Conservation (phyloP, 2,113 vertebrate genomes). For the Emydura subglobosa region DNA sequence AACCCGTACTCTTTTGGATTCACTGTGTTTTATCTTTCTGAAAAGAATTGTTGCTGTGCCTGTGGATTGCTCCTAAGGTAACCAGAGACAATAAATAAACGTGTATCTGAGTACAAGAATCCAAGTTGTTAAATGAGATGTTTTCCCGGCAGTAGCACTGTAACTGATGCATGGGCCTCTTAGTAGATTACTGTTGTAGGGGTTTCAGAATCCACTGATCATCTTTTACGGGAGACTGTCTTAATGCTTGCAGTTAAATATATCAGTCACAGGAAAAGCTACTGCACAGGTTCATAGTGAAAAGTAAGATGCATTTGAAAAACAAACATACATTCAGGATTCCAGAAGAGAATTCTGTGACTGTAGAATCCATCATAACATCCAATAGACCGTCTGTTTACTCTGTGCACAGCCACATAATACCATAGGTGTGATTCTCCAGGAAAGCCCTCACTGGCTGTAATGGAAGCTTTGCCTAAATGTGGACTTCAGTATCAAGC, state of each 20-base stretch:
- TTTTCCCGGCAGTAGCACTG: not conserved
- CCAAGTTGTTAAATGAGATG: not conserved
- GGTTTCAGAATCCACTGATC: not conserved
- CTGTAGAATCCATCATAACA: not conserved
- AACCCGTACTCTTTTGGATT: not conserved
- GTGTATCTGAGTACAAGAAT: not conserved
- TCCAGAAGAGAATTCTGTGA: not conserved
- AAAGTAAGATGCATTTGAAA: not conserved
- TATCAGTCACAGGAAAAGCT: not conserved
- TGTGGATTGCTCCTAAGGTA: not conserved
- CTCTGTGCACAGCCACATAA: accelerated
- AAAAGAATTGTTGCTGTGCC: not conserved
- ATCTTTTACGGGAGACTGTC: not conserved
- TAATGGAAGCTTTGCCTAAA: not conserved
- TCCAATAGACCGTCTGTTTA: not conserved
- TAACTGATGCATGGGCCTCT: not conserved
- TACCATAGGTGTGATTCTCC: accelerated
- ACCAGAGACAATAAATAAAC: not conserved
- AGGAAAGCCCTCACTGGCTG: not conserved
- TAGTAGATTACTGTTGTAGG: not conserved
- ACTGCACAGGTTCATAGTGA: not conserved
- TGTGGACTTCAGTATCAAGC: not conserved
- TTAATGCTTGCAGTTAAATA: not conserved
- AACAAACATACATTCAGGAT: not conserved
- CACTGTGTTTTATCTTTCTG: not conserved